phyloP scores from a whole-genome alignment of 2,113 vertebrate species.

The Coregonus clupeaformis region DNA sequence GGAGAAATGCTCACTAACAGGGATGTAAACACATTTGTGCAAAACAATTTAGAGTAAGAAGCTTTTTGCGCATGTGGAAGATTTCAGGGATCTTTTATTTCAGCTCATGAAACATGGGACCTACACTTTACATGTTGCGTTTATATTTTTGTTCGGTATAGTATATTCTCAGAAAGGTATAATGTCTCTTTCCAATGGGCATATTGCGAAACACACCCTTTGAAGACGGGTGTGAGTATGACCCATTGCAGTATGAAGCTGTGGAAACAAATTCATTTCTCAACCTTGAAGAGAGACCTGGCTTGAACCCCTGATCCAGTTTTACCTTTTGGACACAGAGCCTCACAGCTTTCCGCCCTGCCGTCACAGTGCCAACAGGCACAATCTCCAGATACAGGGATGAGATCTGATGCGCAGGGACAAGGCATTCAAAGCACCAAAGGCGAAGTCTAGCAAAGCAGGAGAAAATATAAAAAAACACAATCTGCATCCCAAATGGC shows the following conservation, averaged over 20 bases:
- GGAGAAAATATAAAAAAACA: not conserved
- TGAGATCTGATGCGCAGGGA: slow-evolving; percentile 55
- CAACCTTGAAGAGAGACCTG: slow-evolving; percentile 40
- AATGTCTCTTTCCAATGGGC: not conserved
- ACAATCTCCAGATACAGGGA: slow-evolving; percentile 20
- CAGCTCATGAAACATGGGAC: too few relatives aligned
- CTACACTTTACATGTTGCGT: too few relatives aligned
- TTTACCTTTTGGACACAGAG: slow-evolving; percentile 50
- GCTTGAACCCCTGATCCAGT: slow-evolving; percentile 45
- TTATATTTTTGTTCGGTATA: too few relatives aligned
- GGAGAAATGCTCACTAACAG: too few relatives aligned
- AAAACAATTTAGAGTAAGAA: too few relatives aligned
- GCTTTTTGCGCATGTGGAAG: too few relatives aligned
- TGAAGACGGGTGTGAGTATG: not conserved
- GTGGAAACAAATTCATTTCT: slow-evolving; percentile 50
- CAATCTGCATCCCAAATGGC: too few relatives aligned
- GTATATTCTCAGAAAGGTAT: not conserved
- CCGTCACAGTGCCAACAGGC: slow-evolving; percentile 27
- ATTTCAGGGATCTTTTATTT: too few relatives aligned
- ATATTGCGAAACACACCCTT: not conserved
- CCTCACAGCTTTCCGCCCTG: slow-evolving; percentile 26
- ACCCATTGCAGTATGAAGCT: not conserved
- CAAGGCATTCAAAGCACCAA: slow-evolving; percentile 46
- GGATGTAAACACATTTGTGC: too few relatives aligned
- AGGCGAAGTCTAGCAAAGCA: slow-evolving; percentile 15